Evolutionary conservation across 2,888 invertebrate species (phyloP), one percentile per base, ranked within the genome.

Genomic region (Nomada fabriciana): DNA sequence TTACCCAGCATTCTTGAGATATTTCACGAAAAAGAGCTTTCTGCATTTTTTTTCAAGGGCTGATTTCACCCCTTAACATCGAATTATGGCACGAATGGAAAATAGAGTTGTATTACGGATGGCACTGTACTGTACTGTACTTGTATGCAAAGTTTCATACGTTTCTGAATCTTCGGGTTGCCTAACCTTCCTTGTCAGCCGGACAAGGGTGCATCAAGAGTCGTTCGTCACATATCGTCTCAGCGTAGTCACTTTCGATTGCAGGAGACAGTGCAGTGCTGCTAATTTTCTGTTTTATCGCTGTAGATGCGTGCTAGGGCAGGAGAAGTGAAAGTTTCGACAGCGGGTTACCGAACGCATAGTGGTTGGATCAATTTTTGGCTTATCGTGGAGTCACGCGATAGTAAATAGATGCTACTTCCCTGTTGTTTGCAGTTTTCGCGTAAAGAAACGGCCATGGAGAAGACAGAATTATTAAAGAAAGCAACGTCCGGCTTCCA

Each of bases 401-500:
- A 61, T 71, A 80, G 80, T 61, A 79, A 80, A 72, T 57, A 43
- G 29, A 42, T 29, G 20, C 52, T 2, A 52, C 53, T 80, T 80
- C 80, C 60, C 55, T 55, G 61, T 80, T 52, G 50, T 61, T 47
- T 50, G 71, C 55, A 53, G 60, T 67, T 80, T 80, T 78, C 79
- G 60, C 50, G 80, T 55, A 72, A 79, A 65, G 59, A 80, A 60
- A 36, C 36, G 80, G 47, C 57, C 43, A 53, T 50, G 73, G 52
- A 80, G 59, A 80, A 80, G 73, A 81, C 68, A 70, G 69, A 70
- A 61, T 81, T 74, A 74, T 74, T 74, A 74, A 81, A 74, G 74
- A 81, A 81, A 74, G 67, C 64, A 74, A 80, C 81, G 80, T 81
- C 81, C 81, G 81, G 81, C 59, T 65, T 74, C 74, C 69, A 80